Evolutionary conservation across 2,888 invertebrate species (phyloP).

Genomic region (Cordilura impudica): DNA sequence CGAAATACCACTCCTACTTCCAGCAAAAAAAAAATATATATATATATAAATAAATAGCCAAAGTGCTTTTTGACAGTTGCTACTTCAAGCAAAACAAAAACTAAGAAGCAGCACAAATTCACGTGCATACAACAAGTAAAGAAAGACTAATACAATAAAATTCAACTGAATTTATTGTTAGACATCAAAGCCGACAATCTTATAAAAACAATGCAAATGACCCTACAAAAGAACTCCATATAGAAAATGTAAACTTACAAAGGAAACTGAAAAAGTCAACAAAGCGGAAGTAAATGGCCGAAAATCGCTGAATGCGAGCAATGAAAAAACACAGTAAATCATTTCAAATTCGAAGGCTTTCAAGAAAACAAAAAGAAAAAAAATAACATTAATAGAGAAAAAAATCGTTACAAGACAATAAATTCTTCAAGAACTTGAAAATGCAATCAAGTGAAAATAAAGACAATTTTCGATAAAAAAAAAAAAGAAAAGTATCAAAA

Average conservation of each 20-base stretch:
- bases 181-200: conserved; percentile 61
- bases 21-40: not conserved
- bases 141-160: not conserved
- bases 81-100: not conserved
- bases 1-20: conserved; percentile 55
- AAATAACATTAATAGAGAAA: not conserved
- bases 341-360: conserved; percentile 17
- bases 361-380: conserved; percentile 20
- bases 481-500: conserved; percentile 30
- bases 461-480: conserved; percentile 1
- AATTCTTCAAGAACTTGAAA: conserved; percentile 56
- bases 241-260: conserved; percentile 43
- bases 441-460: conserved; percentile 47
- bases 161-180: conserved; percentile 37
- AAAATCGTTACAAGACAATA: conserved; percentile 30
- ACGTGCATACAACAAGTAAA: conserved; percentile 15
- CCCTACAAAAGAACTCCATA: conserved; percentile 43
- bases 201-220: conserved; percentile 48
- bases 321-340: not conserved
- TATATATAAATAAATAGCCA: conserved; percentile 17
- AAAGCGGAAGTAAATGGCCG: conserved; percentile 44
- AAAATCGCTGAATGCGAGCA: conserved; percentile 9
- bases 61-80: conserved; percentile 19
- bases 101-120: not conserved
- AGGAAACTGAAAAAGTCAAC: conserved; percentile 46